A percentile compares a stretch with the other conserved stretches of the same genome.
phyloP scores from a whole-genome alignment of 2,797 vertebrate species.

The Pseudochromis fuscus region DNA sequence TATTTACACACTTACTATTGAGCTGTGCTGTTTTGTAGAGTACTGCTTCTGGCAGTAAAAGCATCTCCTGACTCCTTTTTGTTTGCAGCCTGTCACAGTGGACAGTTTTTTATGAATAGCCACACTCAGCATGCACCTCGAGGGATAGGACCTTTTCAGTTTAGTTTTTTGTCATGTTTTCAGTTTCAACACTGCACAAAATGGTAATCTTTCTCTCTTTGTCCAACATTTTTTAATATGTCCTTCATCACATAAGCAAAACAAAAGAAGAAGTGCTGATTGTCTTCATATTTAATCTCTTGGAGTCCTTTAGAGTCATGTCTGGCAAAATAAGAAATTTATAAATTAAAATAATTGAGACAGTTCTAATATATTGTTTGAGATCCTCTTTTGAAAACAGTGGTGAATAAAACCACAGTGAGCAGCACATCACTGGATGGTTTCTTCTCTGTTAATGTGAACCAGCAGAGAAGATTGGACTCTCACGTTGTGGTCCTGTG shows the following conservation, averaged over 20 bases:
- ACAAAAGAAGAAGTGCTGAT: neutral
- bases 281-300: neutral
- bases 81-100: neutral
- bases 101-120: constrained; percentile 18
- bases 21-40: neutral
- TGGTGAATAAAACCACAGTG: no score
- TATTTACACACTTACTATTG: neutral
- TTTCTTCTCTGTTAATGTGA: neutral
- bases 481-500: neutral
- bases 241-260: neutral
- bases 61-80: neutral
- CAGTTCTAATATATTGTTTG: neutral
- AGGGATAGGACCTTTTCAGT: constrained; percentile 3
- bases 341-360: neutral
- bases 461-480: no score
- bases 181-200: neutral
- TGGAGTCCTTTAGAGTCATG: neutral
- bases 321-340: neutral
- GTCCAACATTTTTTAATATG: neutral
- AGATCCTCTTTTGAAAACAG: no score
- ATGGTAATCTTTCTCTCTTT: neutral
- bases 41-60: neutral
- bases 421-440: neutral
- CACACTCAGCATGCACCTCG: neutral
- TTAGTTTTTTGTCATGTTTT: neutral